Evolutionary conservation across 2,113 vertebrate genomes (phyloP), one percentile per base, ranked within the genome.

Genomic region (Rostratula benghalensis): DNA sequence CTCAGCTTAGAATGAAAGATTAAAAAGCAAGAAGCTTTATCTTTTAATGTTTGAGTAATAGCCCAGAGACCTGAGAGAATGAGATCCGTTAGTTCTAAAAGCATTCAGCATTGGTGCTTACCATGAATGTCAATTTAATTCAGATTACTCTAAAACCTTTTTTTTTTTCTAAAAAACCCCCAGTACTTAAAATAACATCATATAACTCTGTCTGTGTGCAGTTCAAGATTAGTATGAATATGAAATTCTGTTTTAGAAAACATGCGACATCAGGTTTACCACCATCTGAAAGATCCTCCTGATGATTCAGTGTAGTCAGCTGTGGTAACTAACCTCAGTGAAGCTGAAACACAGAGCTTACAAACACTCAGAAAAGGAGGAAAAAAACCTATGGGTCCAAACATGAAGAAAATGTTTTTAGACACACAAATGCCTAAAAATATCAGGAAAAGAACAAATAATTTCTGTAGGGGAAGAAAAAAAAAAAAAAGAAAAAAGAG

Each of bases 381-480:
- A 0, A 3, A 2, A 1, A 0, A 9, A 14, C 8, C 30, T n/a
- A 24, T 20, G 7, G 17, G 8, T 74, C 27, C 87, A 74, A 86
- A 68, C n/a, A 33, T 54, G n/a, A 83, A 53, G 25, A 87, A 70
- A 41, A 43, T 35, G 3, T 0, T 56, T 83, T 73, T 73, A 53
- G 33, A 48, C 8, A 13, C 56, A 35, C 18, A 4, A 8, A 24
- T 70, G 21, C 16, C 12, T 74, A 45, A 57, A 80, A 61, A 24
- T 70, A 21, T 57, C 12, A 21, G 19, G 11, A 3, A 22, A 33
- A 45, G 35, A 69, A 70, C 76, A 18, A 3, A 2, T 68, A 39
- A 69, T 73, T 20, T 73, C 35, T 63, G 0, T 19, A 22, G 37
- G 41, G 24, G 24, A 30, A 46, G 18, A 19, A 45, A 45, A 45